Conservation (phyloP, 2,888 invertebrate genomes). For the Pedicia rivosa region DNA sequence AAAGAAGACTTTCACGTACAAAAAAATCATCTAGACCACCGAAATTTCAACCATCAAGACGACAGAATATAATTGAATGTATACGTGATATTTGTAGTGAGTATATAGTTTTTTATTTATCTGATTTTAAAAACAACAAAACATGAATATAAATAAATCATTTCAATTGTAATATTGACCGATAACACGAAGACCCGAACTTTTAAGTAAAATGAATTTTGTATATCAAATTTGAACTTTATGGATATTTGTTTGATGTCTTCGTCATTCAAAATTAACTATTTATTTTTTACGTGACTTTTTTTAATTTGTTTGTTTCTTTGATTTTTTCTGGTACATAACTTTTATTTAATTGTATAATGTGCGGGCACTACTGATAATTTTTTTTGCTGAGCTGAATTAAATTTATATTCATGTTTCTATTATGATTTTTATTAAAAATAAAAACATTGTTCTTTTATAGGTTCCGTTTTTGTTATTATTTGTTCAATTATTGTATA, state of each 20-base stretch:
- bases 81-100: constrained; percentile 42
- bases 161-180: no score
- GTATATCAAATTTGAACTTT: no score
- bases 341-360: no score
- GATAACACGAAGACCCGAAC: no score
- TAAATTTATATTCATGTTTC: neutral
- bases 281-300: neutral
- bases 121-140: no score
- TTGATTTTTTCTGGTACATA: no score
- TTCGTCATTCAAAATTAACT: neutral
- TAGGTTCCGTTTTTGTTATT: constrained; percentile 63
- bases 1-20: constrained; percentile 32
- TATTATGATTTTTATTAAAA: constrained; percentile 1
- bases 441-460: constrained; percentile 12
- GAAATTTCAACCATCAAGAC: constrained; percentile 22
- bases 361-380: no score
- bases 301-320: neutral
- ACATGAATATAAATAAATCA: no score
- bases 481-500: constrained; percentile 43
- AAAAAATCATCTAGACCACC: constrained; percentile 11
- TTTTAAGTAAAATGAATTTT: no score
- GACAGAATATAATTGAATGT: constrained; percentile 43
- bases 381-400: neutral
- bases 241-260: neutral
- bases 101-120: constrained; percentile 7